phyloP scores from a whole-genome alignment of 1,140 invertebrate species.

The Rhagoletis zephyria region DNA sequence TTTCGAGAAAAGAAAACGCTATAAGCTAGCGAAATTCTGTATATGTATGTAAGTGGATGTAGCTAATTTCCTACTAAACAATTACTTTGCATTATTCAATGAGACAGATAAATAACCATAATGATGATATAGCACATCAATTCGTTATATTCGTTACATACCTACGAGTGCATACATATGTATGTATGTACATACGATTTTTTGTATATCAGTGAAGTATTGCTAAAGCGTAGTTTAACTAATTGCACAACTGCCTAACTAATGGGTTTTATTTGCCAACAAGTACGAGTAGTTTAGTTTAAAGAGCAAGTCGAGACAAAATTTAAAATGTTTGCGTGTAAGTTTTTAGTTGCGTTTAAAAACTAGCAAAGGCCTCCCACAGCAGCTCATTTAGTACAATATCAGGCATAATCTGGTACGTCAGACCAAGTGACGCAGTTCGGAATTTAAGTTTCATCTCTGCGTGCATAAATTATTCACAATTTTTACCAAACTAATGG shows the following conservation, averaged over 20 bases:
- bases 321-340: not conserved
- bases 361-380: not conserved
- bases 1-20: too few relatives aligned
- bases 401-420: not conserved
- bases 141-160: too few relatives aligned
- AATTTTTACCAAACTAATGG: not conserved
- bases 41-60: too few relatives aligned
- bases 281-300: not conserved
- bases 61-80: too few relatives aligned
- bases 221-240: not conserved
- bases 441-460: not conserved
- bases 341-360: not conserved
- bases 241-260: not conserved
- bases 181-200: too few relatives aligned
- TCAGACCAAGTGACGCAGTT: not conserved
- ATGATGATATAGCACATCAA: too few relatives aligned
- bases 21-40: too few relatives aligned
- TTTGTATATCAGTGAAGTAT: too few relatives aligned
- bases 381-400: too few relatives aligned
- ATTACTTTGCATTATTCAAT: too few relatives aligned
- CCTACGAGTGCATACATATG: too few relatives aligned
- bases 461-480: not conserved
- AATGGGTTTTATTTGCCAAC: not conserved
- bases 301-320: not conserved
- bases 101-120: too few relatives aligned